Base-by-base conservation (phyloP, 1,140 invertebrate genomes). In the Rhagoletis pomonella region DNA sequence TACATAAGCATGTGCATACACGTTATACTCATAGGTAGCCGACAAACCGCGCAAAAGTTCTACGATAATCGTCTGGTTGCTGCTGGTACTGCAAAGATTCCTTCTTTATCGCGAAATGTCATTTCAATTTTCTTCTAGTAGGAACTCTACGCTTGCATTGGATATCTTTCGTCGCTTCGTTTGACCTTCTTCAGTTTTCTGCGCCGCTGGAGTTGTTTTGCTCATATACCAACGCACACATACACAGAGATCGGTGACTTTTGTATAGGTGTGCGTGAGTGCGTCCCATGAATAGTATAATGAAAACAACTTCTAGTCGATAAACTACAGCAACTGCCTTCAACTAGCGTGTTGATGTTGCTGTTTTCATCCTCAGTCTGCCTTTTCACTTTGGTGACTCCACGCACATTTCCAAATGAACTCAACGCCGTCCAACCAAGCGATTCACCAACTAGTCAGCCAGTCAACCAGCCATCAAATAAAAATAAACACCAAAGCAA, bases 301-400 rank as follows among this genome's bases (percentile, higher is more conserved):
- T 47, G n/a, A 81, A 55, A 81, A 81, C 17, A 44, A 44, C 67
- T 69, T 29, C 14, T 17, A 73, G 67, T 73, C 14, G 42, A 73
- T 44, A 73, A 44, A 42, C 42, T 42, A 73, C 67, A 17, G 67
- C 42, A 12, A 73, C 67, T 47, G 67, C 42, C 42, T 42, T 14
- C 67, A 14, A 73, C 65, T 73, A 9, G 67, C 4, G 12, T 14
- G 29, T 29, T 29, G 42, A 6, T 73, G 47, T 55, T 81, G 47
- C 47, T 50, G 73, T 10, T 81, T 58, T 19, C 17, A 17, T 42
- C n/a, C 47, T 81, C 73, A 12, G 73, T 9, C 73, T 7, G 19
- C 17, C 73, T 81, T 81, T 81, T 81, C 73, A 55, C 73, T 81
- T 55, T 81, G 73, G 19, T 81, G 73, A 81, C 73, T 81, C 47